Evolutionary conservation across 2,113 vertebrate species (phyloP), one percentile per base, ranked within the genome.

Genomic region (Anhinga rufa): DNA sequence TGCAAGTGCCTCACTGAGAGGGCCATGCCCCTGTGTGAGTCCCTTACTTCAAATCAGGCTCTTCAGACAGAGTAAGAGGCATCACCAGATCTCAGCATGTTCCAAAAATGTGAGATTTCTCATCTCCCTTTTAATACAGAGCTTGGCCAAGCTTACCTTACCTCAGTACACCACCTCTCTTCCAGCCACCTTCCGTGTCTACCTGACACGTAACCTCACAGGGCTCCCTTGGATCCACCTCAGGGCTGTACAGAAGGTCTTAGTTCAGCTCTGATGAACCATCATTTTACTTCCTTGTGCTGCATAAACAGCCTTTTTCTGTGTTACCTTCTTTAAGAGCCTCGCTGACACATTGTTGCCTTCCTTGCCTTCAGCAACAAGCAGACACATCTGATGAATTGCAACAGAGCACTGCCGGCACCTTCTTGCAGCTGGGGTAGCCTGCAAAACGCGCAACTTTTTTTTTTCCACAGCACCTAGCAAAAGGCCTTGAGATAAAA

Each of bases 391-490:
- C 34, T 79, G 72, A 82, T 48, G 81, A 65, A 95, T 51, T 44
- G 60, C 51, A 65, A 28, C 49, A 58, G 51, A 69, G 49, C 57
- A 1, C 2, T 9, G 2, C 22, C 12, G 32, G 31, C 86, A 74
- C 17, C 62, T 86, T 69, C 54, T 69, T 51, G 28, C 51, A 38
- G 17, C 51, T 0, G 0, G 58, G 51, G n/a, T 28, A 54, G 38
- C 0, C 1, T 21, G 51, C 44, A 72, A 74, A 88, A 34, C 0
- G 0, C 21, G 8, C 32, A 3, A 9, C 3, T 1, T 40, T 1
- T 44, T 1, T 40, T 90, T 91, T 83, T 55, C 24, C 32, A 31
- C 14, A 52, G 58, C 54, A 11, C 52, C 10, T 14, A 52, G 65
- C 61, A 78, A 42, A 62, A 3, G 9, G 6, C 49, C 78, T 24